A percentile compares a stretch with the other conserved stretches of the same genome.
Evolutionary conservation across 2,797 vertebrate species (phyloP).

Genomic region (Odontamblyopus lacepedii): DNA sequence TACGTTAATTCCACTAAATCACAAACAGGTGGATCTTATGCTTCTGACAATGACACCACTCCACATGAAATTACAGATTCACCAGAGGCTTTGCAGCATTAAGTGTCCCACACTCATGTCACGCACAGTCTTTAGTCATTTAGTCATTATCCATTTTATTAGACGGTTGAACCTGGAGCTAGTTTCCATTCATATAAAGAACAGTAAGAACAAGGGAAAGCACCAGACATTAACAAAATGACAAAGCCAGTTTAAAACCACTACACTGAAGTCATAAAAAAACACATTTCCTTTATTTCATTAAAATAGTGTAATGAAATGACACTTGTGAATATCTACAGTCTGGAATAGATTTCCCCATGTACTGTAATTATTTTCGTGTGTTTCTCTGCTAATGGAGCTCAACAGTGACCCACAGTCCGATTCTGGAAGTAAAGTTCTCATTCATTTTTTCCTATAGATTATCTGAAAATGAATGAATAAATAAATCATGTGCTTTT

Average conservation of each 20-base stretch:
- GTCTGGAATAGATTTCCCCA: too few relatives aligned
- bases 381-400: too few relatives aligned
- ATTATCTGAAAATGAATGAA: too few relatives aligned
- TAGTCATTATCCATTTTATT: slow-evolving; percentile 6
- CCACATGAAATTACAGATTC: neutral
- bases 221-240: neutral
- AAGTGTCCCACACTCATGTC: neutral
- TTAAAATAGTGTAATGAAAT: too few relatives aligned
- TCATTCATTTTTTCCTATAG: too few relatives aligned
- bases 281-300: neutral
- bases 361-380: too few relatives aligned
- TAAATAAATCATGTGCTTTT: too few relatives aligned
- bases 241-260: neutral
- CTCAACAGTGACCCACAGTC: too few relatives aligned
- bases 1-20: neutral
- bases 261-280: neutral
- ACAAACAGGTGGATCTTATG: neutral
- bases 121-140: neutral
- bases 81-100: neutral
- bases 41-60: neutral
- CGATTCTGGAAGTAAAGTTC: too few relatives aligned
- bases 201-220: neutral
- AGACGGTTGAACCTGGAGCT: neutral
- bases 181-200: neutral
- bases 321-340: too few relatives aligned